Percentiles rank a stretch among this genome's conserved stretches.
Evolutionary conservation across 1,140 invertebrate genomes (phyloP).

Genomic region (Drosophila fuyamai): DNA sequence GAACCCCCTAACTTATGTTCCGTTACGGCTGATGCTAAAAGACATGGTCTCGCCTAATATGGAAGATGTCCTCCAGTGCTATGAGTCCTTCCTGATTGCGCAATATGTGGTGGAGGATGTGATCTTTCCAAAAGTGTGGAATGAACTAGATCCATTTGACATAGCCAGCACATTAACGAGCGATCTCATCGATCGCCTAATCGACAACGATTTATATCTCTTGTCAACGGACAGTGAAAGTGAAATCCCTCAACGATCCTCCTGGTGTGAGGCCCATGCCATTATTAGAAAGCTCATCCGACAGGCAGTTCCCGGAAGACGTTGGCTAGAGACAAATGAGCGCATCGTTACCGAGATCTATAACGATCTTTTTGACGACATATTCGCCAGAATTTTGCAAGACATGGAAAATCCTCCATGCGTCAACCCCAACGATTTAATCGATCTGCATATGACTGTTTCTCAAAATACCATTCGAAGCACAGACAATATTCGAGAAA

Average conservation of each 20-base stretch:
- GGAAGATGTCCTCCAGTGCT: conserved; percentile 1
- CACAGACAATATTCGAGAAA: conserved; percentile 28
- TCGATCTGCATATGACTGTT: neutral
- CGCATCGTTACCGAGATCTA: conserved; percentile 52
- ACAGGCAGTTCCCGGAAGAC: conserved; percentile 62
- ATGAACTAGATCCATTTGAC: conserved; percentile 52
- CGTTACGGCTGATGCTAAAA: conserved; percentile 40
- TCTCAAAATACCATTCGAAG: conserved; percentile 6
- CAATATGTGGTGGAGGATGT: conserved; percentile 70
- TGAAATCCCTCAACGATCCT: conserved; percentile 14
- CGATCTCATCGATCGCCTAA: conserved; percentile 68
- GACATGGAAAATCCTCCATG: conserved; percentile 9
- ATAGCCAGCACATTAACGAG: conserved; percentile 36
- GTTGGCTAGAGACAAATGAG: conserved; percentile 65
- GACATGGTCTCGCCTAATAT: conserved; percentile 57
- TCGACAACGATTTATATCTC: conserved; percentile 68
- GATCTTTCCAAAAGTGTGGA: conserved; percentile 50
- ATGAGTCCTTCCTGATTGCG: conserved; percentile 49
- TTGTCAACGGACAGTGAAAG: conserved; percentile 69
- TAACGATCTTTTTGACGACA: conserved; percentile 51
- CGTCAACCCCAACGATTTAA: conserved; percentile 1
- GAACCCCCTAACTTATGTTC: conserved; percentile 84
- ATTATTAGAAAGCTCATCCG: conserved; percentile 71
- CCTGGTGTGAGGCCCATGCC: conserved; percentile 47
- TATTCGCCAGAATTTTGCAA: conserved; percentile 30